Conservation (phyloP, 53 echinoderm and acorn worm species). For the Actinopyga echinites region DNA sequence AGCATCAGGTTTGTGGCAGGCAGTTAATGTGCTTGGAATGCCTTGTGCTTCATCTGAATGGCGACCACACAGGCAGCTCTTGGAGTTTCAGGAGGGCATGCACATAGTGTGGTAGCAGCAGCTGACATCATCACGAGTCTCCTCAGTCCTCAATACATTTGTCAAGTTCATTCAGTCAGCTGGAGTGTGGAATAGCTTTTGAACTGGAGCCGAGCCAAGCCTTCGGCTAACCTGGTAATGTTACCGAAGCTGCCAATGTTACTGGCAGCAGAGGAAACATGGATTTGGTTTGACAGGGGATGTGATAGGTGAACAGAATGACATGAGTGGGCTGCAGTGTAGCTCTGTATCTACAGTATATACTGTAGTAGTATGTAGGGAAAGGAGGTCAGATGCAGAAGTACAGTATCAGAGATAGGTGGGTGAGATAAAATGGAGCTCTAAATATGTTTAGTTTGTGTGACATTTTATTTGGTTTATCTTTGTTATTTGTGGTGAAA, state of each 20-base stretch:
- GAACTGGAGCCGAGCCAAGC: constrained; percentile 32
- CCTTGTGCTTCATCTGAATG: constrained; percentile 25
- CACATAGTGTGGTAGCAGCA: constrained; percentile 28
- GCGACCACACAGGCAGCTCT: constrained; percentile 28
- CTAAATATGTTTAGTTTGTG: too few relatives aligned
- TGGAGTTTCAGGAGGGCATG: not conserved
- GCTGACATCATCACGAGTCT: not conserved
- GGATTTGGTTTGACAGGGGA: constrained; percentile 10
- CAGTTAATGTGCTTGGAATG: constrained; percentile 38
- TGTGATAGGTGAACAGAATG: constrained; percentile 3
- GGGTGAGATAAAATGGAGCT: too few relatives aligned
- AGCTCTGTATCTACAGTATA: too few relatives aligned
- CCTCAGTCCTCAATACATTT: not conserved
- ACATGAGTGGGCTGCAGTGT: not conserved
- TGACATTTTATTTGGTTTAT: too few relatives aligned
- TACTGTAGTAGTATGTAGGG: too few relatives aligned
- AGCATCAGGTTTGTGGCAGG: not conserved
- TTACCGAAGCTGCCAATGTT: constrained; percentile 5
- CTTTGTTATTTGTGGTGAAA: too few relatives aligned
- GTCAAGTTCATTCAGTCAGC: not conserved
- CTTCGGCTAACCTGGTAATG: not conserved
- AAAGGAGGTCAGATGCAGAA: too few relatives aligned
- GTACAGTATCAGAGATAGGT: too few relatives aligned
- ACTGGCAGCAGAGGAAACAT: not conserved
- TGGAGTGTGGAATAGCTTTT: not conserved